These are phyloP conservation scores for Nudaria mundana DNA, from an alignment of 2,888 invertebrate species.

Conservation along the genomic window DNA sequence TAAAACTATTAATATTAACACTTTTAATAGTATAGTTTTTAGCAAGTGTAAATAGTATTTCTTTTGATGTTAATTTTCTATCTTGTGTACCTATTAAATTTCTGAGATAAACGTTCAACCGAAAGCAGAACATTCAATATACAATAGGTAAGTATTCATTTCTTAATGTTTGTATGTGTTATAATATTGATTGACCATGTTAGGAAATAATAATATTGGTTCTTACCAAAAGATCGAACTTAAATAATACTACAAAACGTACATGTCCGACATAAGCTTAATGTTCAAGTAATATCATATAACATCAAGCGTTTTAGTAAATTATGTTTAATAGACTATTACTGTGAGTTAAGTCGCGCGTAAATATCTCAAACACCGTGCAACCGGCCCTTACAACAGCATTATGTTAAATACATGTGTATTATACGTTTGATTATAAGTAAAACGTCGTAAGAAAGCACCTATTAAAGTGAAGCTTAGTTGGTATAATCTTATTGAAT, in stretches of 20 bases:
- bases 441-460: slow-evolving; percentile 32
- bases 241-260: slow-evolving; percentile 19
- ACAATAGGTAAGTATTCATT: too few species aligned
- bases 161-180: neutral
- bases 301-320: slow-evolving; percentile 47
- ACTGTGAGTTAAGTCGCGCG: slow-evolving; percentile 38
- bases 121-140: too few species aligned
- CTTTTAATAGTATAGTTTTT: too few species aligned
- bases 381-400: slow-evolving; percentile 17
- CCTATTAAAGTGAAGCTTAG: neutral
- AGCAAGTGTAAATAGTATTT: too few species aligned
- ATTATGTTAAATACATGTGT: slow-evolving; percentile 35
- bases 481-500: neutral
- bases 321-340: slow-evolving; percentile 58
- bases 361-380: slow-evolving; percentile 27
- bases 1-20: too few species aligned
- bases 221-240: slow-evolving; percentile 1
- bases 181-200: neutral
- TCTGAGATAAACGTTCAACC: too few species aligned
- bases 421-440: slow-evolving; percentile 30
- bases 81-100: too few species aligned
- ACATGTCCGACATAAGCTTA: slow-evolving; percentile 19
- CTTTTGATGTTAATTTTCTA: too few species aligned
- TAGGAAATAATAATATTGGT: too few species aligned
- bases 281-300: slow-evolving; percentile 31